Percentiles rank a stretch among this genome's conserved stretches.
These are phyloP conservation scores for Porites lutea DNA, from an alignment of 64 coral and sea anemone species.

Conservation along the genomic window DNA sequence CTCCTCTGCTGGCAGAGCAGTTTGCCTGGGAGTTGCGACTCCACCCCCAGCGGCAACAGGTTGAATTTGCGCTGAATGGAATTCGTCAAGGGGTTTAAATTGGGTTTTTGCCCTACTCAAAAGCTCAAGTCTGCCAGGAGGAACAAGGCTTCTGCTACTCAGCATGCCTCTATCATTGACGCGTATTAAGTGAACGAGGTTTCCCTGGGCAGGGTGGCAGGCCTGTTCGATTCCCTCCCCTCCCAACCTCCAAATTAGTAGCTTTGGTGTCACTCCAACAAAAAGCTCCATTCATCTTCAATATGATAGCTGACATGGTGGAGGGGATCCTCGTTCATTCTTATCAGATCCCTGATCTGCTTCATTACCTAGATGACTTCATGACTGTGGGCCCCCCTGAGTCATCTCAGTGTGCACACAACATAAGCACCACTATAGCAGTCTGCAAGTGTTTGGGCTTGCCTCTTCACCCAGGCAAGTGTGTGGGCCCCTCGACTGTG, in stretches of 20 bases:
- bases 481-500: no score
- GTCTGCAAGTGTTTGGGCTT: no score
- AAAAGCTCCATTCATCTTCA: no score
- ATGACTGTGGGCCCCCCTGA: no score
- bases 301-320: no score
- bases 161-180: neutral
- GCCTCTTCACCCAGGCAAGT: no score
- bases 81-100: neutral
- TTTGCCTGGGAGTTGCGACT: neutral
- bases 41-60: neutral
- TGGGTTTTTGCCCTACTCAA: neutral
- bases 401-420: no score
- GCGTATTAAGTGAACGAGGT: neutral
- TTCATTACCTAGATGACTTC: no score
- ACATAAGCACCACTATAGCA: no score
- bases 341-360: no score
- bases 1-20: neutral
- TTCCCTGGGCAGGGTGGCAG: constrained; percentile 9
- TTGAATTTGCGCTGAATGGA: neutral
- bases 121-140: neutral
- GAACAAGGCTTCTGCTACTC: neutral
- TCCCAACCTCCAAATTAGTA: neutral
- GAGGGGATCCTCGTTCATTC: no score
- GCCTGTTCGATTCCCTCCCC: neutral
- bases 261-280: neutral